These are phyloP conservation scores for Perizoma flavofasciatum DNA, from an alignment of 2,888 invertebrate species.

Conservation along the genomic window DNA sequence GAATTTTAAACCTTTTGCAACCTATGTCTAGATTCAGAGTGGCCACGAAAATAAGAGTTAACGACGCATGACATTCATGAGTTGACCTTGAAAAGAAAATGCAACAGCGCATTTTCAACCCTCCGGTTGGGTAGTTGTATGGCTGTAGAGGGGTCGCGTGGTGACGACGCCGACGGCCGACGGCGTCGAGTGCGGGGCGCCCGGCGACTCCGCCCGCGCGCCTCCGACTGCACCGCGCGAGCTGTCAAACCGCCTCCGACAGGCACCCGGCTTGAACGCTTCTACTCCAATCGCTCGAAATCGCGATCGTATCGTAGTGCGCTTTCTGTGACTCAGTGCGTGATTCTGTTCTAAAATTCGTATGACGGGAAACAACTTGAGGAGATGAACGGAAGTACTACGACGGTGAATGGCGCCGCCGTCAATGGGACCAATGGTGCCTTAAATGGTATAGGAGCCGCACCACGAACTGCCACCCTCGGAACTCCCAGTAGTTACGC, in stretches of 20 bases:
- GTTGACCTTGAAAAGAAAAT: constrained; percentile 74
- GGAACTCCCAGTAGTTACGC: constrained; percentile 85
- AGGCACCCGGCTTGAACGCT: constrained; percentile 80
- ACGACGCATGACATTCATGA: constrained; percentile 37
- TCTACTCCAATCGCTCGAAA: constrained; percentile 62
- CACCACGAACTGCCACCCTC: constrained; percentile 77
- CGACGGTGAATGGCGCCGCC: constrained; percentile 79
- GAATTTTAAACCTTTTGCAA: background rate
- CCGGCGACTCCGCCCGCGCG: constrained; percentile 70
- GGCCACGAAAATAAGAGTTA: constrained; percentile 23
- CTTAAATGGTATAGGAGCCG: constrained; percentile 74
- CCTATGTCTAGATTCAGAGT: constrained; percentile 1
- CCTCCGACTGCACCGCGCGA: constrained; percentile 67
- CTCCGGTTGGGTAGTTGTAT: constrained; percentile 64
- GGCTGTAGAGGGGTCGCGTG: constrained; percentile 63
- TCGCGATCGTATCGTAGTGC: constrained; percentile 70
- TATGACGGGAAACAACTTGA: constrained; percentile 68
- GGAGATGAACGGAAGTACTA: constrained; percentile 83
- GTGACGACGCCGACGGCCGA: constrained; percentile 59
- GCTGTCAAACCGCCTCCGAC: constrained; percentile 83
- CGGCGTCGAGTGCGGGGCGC: constrained; percentile 65
- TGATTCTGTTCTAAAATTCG: constrained; percentile 67
- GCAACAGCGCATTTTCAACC: constrained; percentile 78
- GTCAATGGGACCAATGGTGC: constrained; percentile 77
- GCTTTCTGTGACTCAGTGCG: constrained; percentile 75